phyloP scores from a whole-genome alignment of 1,140 invertebrate species.

The Cydia pomonella region DNA sequence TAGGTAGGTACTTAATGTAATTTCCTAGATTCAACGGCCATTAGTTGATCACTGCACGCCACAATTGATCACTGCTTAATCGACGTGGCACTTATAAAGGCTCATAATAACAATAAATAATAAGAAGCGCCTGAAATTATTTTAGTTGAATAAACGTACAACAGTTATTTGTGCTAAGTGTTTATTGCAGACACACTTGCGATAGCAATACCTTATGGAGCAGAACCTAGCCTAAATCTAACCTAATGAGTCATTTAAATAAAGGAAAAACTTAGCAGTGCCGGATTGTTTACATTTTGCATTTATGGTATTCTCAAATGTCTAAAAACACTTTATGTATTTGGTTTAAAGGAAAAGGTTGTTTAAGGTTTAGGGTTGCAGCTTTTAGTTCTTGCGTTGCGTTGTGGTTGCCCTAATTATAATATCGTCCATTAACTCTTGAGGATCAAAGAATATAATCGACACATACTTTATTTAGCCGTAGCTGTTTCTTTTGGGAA shows the following conservation, averaged over 20 bases:
- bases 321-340: background rate
- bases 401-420: too few species aligned
- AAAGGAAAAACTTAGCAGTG: background rate
- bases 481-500: background rate
- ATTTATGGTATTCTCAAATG: background rate
- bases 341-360: too few species aligned
- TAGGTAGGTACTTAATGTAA: too few species aligned
- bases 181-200: slow-evolving; percentile 45
- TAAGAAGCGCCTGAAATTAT: background rate
- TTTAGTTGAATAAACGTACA: background rate
- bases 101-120: too few species aligned
- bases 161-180: slow-evolving; percentile 33
- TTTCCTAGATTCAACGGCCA: too few species aligned
- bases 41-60: too few species aligned
- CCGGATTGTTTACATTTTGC: background rate
- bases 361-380: too few species aligned
- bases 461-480: background rate
- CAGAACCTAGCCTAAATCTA: slow-evolving; percentile 34
- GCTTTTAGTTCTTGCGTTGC: too few species aligned
- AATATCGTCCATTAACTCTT: too few species aligned
- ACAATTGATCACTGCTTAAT: too few species aligned
- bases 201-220: slow-evolving; percentile 36
- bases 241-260: background rate
- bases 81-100: too few species aligned
- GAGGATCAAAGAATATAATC: too few species aligned